These are phyloP conservation scores for Prionailurus viverrinus DNA, from an alignment of 2,113 vertebrate species.

Conservation along the genomic window DNA sequence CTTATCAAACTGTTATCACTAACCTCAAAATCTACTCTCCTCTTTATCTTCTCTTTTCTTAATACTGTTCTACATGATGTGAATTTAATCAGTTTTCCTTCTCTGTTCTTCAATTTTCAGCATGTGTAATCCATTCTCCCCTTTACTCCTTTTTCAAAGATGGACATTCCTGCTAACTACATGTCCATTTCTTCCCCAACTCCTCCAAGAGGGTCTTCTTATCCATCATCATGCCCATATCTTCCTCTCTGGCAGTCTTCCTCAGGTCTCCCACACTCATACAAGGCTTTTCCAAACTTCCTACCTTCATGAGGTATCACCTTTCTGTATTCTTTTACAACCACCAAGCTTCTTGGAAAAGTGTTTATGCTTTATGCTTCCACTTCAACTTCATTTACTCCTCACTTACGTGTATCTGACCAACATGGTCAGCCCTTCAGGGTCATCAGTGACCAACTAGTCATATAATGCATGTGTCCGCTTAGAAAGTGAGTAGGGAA, in stretches of 20 bases:
- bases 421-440: not conserved
- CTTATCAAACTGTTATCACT: not conserved
- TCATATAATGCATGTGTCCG: not conserved
- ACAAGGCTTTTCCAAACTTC: not conserved
- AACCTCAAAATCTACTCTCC: not conserved
- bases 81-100: not conserved
- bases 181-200: not conserved
- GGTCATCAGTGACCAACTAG: not conserved
- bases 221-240: not conserved
- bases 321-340: not conserved
- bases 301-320: not conserved
- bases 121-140: not conserved
- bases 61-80: not conserved
- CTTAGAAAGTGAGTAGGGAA: not conserved
- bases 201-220: not conserved
- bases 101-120: not conserved
- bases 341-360: not conserved
- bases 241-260: not conserved
- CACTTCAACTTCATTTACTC: not conserved
- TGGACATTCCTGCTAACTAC: too few relatives aligned
- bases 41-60: not conserved
- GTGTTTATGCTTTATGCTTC: not conserved
- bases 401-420: not conserved
- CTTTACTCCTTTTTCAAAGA: not conserved
- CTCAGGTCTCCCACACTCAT: not conserved